These are phyloP conservation scores for Habrosyne pyritoides DNA, from an alignment of 2,888 invertebrate genomes.

Conservation along the genomic window DNA sequence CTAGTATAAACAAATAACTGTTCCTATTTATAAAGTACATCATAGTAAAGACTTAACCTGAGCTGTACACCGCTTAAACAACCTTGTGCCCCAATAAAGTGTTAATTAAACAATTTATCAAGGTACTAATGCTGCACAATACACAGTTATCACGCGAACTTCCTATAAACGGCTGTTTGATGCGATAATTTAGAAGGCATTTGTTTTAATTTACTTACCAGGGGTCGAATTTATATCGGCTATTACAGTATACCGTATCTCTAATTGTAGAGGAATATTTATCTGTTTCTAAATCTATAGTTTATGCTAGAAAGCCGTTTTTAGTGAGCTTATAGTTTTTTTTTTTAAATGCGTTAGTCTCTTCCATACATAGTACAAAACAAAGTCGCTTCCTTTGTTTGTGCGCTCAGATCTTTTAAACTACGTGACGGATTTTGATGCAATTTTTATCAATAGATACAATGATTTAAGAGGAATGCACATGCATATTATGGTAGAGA, in stretches of 20 bases:
- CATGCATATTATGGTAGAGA: no score
- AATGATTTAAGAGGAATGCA: no score
- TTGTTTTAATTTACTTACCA: slow-evolving; percentile 17
- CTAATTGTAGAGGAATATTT: background rate
- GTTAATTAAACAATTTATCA: slow-evolving; percentile 40
- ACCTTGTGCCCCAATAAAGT: slow-evolving; percentile 53
- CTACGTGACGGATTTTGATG: no score
- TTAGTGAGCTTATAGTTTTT: background rate
- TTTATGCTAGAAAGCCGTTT: background rate
- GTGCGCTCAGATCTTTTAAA: no score
- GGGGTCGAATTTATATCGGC: background rate
- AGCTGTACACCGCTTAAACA: slow-evolving; percentile 19
- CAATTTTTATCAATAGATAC: no score
- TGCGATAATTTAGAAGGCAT: slow-evolving; percentile 10
- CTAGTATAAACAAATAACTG: no score
- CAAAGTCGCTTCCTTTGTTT: no score
- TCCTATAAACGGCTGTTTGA: background rate
- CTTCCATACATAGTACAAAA: no score
- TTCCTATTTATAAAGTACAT: background rate
- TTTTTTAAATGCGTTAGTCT: no score
- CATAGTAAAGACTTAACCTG: slow-evolving; percentile 12
- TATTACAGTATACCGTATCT: background rate
- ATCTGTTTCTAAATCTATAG: background rate
- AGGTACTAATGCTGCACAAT: slow-evolving; percentile 27
- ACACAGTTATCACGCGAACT: slow-evolving; percentile 20